These are phyloP conservation scores for Catajapyx aquilonaris DNA, from an alignment of 1,140 invertebrate genomes.

Conservation along the genomic window DNA sequence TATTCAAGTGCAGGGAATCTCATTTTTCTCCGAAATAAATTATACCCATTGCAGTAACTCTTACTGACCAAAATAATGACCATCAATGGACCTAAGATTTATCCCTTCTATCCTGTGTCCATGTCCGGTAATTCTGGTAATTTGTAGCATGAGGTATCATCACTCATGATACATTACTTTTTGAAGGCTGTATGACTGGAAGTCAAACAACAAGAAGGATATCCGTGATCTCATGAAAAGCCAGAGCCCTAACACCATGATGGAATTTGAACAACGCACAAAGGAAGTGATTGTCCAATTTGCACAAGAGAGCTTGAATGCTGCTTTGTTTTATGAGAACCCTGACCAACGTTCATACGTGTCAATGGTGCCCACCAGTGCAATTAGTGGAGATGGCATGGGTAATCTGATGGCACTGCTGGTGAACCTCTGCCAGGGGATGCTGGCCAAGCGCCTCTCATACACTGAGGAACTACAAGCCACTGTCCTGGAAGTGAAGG, in stretches of 20 bases:
- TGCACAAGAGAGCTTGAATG: constrained; percentile 90
- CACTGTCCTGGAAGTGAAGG: constrained; percentile 97
- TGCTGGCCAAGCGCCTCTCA: constrained; percentile 71
- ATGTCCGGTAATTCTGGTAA: too few species aligned
- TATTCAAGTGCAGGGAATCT: too few species aligned
- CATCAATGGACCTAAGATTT: too few species aligned
- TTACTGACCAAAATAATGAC: too few species aligned
- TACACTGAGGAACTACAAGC: constrained; percentile 88
- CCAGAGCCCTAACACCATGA: constrained; percentile 69
- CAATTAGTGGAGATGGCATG: constrained; percentile 93
- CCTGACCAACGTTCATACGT: constrained; percentile 80
- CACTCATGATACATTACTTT: too few species aligned
- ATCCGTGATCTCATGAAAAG: constrained; percentile 68
- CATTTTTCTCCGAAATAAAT: too few species aligned
- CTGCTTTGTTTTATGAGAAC: constrained; percentile 88
- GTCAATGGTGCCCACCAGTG: constrained; percentile 92
- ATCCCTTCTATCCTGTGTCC: too few species aligned
- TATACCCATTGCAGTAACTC: too few species aligned
- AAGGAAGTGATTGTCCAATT: constrained; percentile 83
- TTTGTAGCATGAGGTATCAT: too few species aligned
- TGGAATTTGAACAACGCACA: constrained; percentile 81
- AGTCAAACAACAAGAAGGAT: constrained; percentile 73
- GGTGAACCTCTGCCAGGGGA: constrained; percentile 74
- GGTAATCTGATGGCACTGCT: constrained; percentile 89
- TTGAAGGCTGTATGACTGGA: constrained; percentile 76